phyloP scores from a whole-genome alignment of 2,113 vertebrate genomes.

The Aviceda subcristata region DNA sequence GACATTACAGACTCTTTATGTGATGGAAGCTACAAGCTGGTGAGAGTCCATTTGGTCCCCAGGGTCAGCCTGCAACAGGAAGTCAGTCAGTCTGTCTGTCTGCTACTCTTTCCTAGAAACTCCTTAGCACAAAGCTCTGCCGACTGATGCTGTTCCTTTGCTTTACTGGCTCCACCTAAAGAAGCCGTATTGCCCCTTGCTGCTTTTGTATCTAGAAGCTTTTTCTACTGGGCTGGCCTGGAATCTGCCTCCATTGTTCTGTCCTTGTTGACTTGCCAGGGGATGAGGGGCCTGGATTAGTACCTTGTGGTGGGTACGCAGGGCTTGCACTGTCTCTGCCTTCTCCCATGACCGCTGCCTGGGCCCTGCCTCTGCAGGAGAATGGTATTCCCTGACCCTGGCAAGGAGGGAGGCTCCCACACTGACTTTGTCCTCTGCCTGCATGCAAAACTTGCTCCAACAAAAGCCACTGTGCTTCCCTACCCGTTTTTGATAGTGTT shows the following conservation, averaged over 20 bases:
- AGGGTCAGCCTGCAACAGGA: constrained; percentile 48
- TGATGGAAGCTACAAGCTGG: background rate
- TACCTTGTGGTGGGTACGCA: background rate
- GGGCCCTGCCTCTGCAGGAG: background rate
- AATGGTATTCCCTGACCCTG: background rate
- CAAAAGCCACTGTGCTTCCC: background rate
- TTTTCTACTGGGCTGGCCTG: constrained; percentile 39
- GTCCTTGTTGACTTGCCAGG: constrained; percentile 40
- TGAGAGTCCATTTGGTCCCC: background rate
- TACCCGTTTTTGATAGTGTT: background rate
- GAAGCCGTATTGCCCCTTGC: background rate
- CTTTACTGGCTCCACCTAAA: constrained; percentile 11
- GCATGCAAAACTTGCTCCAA: background rate
- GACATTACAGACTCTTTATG: background rate
- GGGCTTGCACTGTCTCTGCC: background rate
- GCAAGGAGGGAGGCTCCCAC: background rate
- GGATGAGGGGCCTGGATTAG: constrained; percentile 33
- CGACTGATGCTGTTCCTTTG: constrained; percentile 25
- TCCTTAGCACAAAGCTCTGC: constrained; percentile 53
- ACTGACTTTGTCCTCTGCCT: background rate
- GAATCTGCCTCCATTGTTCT: constrained; percentile 39
- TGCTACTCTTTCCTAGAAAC: constrained; percentile 23
- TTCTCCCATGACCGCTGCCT: background rate
- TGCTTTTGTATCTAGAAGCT: constrained; percentile 24
- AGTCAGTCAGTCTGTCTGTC: constrained; percentile 5